Percentiles rank a stretch among this genome's conserved stretches.
Evolutionary conservation across 2,113 vertebrate species (phyloP).

Genomic region (Agapornis roseicollis): DNA sequence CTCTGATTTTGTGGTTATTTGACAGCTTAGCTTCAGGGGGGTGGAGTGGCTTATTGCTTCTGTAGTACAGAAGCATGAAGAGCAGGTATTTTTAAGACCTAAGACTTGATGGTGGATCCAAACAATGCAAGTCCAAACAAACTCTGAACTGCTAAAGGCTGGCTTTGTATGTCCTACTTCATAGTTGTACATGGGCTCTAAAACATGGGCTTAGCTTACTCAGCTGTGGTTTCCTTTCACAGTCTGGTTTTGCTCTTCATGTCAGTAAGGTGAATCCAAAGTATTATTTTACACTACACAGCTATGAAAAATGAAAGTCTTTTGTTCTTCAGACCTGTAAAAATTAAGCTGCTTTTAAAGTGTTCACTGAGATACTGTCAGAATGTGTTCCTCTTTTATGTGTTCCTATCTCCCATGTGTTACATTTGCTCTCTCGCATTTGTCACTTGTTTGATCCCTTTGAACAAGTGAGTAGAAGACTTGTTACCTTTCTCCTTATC

Average conservation of each 20-base stretch:
- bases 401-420: background rate
- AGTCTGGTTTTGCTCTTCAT: background rate
- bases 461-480: background rate
- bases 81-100: background rate
- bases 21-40: background rate
- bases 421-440: background rate
- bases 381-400: background rate
- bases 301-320: background rate
- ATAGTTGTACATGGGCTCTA: background rate
- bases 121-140: background rate
- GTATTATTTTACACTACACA: background rate
- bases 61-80: background rate
- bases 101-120: background rate
- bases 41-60: background rate
- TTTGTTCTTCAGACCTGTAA: background rate
- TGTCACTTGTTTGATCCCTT: background rate
- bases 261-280: background rate
- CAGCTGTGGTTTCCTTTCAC: background rate
- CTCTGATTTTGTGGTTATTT: background rate
- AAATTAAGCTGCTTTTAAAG: background rate
- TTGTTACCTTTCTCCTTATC: background rate
- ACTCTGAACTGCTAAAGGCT: background rate
- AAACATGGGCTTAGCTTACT: background rate
- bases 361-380: background rate
- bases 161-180: background rate